These are phyloP conservation scores for Petrocephalus schoutedeni DNA, from an alignment of 2,797 vertebrate genomes.

Conservation along the genomic window DNA sequence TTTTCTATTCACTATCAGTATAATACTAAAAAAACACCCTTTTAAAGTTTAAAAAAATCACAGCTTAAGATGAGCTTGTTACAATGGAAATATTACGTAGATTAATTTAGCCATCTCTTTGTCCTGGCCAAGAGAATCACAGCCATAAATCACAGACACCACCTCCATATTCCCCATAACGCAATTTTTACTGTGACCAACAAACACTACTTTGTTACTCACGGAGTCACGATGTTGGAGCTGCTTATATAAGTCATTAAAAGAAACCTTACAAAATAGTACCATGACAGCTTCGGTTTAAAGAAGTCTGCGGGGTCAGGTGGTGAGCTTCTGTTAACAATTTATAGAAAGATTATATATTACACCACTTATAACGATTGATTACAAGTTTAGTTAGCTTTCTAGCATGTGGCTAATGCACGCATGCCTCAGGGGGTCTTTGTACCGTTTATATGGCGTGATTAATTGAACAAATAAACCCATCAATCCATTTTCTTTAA, in stretches of 20 bases:
- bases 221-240: not conserved
- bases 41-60: not conserved
- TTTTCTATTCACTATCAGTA: not conserved
- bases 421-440: not conserved
- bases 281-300: not conserved
- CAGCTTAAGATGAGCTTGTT: not conserved
- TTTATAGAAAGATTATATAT: not conserved
- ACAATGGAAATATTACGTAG: not conserved
- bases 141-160: not conserved
- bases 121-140: not conserved
- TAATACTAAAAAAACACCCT: not conserved
- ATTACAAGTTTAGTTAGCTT: not conserved
- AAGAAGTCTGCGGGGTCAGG: not conserved
- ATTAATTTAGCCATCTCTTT: not conserved
- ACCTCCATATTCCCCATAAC: not conserved
- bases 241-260: not conserved
- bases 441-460: not conserved
- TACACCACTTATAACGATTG: not conserved
- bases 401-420: not conserved
- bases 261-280: not conserved
- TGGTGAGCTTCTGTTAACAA: not conserved
- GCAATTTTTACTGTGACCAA: not conserved
- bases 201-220: not conserved
- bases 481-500: not conserved
- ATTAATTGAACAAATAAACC: not conserved